Evolutionary conservation across 2,888 invertebrate genomes (phyloP), one percentile per base, ranked within the genome.

Genomic region (Dusona sp.): DNA sequence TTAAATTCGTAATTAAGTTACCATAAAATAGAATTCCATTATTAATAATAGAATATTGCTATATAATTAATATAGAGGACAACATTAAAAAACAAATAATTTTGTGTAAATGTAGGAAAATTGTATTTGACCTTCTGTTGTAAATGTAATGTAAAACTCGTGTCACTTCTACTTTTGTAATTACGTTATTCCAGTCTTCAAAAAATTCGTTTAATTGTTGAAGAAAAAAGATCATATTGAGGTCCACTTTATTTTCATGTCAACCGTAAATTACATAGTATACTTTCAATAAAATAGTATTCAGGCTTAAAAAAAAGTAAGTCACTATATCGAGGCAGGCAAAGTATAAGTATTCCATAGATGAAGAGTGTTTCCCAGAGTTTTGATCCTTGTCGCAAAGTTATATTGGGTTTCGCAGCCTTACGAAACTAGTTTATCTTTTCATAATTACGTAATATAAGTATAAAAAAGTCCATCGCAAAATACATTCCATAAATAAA

Each of bases 401-500:
- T 61, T 61, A 61, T 61, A 61, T 61, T 61, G 61, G 61, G 29
- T 29, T 25, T 61, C 16, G 29, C 13, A 61, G 61, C 61, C 29
- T 29, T 7, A n/a, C 9, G 29, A 29, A 61, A 29, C 61, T 16
- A 16, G 61, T 29, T 61, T 16, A 61, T 61, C 29, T 61, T 29
- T 29, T 29, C 16, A 61, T 61, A 61, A 61, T 61, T 61, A 61
- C 61, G 61, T 29, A 29, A n/a, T 29, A 61, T 16, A 61, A 16
- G 13, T 61, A 6, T 0, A 48, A n/a, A 48, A 61, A 61, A 29
- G 29, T 61, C 25, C 29, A 61, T 13, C 4, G 6, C 29, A n/a
- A 29, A 13, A 61, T 6, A 16, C 61, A 61, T 29, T 16, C 2
- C 29, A 16, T 25, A 29, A 61, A 29, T 29, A 29, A 16, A 61